These are phyloP conservation scores for Zaprionus inermis DNA, from an alignment of 1,140 invertebrate species.

Conservation along the genomic window DNA sequence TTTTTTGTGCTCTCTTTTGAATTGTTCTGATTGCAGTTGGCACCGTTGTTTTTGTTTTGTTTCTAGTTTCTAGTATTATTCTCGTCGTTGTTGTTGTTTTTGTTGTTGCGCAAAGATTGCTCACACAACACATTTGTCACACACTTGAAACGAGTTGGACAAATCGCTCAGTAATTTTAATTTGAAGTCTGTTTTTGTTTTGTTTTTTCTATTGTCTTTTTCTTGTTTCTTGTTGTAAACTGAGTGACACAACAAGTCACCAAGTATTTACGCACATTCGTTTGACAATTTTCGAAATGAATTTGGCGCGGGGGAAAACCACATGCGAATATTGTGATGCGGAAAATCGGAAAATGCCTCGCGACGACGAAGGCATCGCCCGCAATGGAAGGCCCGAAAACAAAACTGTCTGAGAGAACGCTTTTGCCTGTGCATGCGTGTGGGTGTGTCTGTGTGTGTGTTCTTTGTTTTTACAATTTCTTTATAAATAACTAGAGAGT, in stretches of 20 bases:
- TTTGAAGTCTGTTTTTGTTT: slow-evolving; percentile 23
- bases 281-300: slow-evolving; percentile 31
- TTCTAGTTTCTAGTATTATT: neutral
- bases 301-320: slow-evolving; percentile 18
- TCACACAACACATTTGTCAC: slow-evolving; percentile 33
- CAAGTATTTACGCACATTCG: slow-evolving; percentile 11
- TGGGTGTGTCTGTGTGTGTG: neutral
- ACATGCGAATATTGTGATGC: slow-evolving; percentile 23
- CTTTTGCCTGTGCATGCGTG: neutral
- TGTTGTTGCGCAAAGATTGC: slow-evolving; percentile 17
- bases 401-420: slow-evolving; percentile 17
- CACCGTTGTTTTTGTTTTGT: neutral
- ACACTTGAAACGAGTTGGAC: slow-evolving; percentile 8
- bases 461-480: slow-evolving; percentile 12
- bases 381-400: slow-evolving; percentile 46
- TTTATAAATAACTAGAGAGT: slow-evolving; percentile 37
- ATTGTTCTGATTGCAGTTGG: neutral
- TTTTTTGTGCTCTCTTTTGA: neutral
- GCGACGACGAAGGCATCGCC: slow-evolving; percentile 55
- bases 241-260: slow-evolving; percentile 49
- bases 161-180: neutral
- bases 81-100: slow-evolving; percentile 1
- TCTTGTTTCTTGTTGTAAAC: slow-evolving; percentile 4
- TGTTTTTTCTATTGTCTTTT: slow-evolving; percentile 19
- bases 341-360: slow-evolving; percentile 37